Percentiles rank a stretch among this genome's conserved stretches.
These are phyloP conservation scores for Rhopalosiphum maidis DNA, from an alignment of 1,140 invertebrate species.

Conservation along the genomic window DNA sequence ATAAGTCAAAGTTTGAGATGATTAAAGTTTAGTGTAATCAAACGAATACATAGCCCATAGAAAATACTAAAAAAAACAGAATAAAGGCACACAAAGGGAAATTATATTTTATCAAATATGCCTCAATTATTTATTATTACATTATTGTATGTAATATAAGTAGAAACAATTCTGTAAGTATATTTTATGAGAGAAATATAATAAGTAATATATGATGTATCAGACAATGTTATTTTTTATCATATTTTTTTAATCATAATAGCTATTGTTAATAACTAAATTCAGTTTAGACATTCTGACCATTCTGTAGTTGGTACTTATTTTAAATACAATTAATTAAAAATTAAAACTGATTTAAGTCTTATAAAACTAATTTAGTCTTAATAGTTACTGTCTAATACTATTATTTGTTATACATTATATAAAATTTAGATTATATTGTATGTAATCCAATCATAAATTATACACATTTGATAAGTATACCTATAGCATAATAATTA, in stretches of 20 bases:
- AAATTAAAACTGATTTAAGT: not conserved
- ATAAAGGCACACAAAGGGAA: not conserved
- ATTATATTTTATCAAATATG: no score
- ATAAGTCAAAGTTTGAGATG: not conserved
- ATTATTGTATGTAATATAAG: not conserved
- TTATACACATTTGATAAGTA: not conserved
- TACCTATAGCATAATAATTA: constrained; percentile 8
- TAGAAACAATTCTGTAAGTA: not conserved
- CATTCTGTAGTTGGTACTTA: not conserved
- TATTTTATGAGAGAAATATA: not conserved
- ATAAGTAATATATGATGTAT: not conserved
- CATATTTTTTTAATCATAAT: not conserved
- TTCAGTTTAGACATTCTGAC: not conserved
- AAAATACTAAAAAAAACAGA: not conserved
- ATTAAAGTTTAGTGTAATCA: not conserved
- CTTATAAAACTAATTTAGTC: not conserved
- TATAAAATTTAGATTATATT: not conserved
- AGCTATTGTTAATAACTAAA: not conserved
- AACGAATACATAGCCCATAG: not conserved
- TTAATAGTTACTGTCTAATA: not conserved
- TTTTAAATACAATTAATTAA: not conserved
- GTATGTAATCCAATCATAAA: not conserved
- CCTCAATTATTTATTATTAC: not conserved
- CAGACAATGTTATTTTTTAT: not conserved
- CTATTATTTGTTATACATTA: not conserved